phyloP scores from a whole-genome alignment of 2,113 vertebrate genomes.

The Myiopsitta monachus region DNA sequence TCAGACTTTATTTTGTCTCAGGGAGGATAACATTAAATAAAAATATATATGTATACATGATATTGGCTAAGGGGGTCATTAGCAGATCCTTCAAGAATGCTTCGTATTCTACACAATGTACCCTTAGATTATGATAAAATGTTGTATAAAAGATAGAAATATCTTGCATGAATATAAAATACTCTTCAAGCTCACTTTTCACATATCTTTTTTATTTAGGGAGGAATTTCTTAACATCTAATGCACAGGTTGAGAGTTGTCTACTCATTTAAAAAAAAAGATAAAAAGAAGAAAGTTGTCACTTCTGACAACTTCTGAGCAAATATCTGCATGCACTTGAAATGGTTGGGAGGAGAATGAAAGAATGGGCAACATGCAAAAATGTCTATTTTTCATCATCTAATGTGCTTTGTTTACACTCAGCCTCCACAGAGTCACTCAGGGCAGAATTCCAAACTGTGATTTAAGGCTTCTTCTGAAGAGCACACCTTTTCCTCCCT shows the following conservation, averaged over 20 bases:
- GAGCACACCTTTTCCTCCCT: background rate
- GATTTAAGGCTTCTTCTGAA: background rate
- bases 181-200: background rate
- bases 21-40: background rate
- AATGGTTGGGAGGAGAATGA: background rate
- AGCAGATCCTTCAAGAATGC: background rate
- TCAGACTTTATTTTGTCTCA: background rate
- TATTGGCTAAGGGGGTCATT: background rate
- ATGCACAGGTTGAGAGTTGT: background rate
- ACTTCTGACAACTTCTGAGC: background rate
- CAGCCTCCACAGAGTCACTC: background rate
- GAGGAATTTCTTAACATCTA: background rate
- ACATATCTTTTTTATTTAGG: background rate
- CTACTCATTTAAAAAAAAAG: background rate
- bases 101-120: background rate
- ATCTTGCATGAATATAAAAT: background rate
- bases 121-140: background rate
- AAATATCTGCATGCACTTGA: background rate
- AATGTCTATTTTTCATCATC: background rate
- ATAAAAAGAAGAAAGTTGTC: background rate
- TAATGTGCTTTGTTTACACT: background rate
- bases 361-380: background rate
- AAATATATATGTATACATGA: background rate
- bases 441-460: background rate
- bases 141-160: background rate